phyloP scores from a whole-genome alignment of 2,113 vertebrate genomes.

The Mungos mungo region DNA sequence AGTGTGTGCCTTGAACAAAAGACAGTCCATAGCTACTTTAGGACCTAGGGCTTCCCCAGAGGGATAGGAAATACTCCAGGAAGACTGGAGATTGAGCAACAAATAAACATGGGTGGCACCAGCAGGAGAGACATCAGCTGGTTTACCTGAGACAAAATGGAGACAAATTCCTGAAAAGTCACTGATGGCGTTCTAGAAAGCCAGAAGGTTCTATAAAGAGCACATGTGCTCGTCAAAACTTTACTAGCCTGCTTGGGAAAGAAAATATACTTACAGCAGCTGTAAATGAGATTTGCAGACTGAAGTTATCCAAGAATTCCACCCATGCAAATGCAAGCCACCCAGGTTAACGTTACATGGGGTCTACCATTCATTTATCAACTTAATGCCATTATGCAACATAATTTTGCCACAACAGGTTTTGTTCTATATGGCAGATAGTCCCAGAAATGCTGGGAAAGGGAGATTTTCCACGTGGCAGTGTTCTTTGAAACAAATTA shows the following conservation, averaged over 20 bases:
- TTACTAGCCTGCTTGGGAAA: not conserved
- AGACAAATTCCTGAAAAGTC: not conserved
- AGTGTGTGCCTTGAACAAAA: not conserved
- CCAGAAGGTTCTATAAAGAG: not conserved
- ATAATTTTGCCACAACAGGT: not conserved
- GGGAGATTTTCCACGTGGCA: not conserved
- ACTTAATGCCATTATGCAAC: not conserved
- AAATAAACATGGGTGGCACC: not conserved
- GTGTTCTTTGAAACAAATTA: constrained; percentile 21
- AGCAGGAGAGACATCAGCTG: not conserved
- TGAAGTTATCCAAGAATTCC: not conserved
- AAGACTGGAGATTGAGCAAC: not conserved
- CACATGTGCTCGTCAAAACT: not conserved
- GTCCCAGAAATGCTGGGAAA: not conserved
- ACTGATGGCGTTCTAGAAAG: not conserved
- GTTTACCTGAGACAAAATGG: not conserved
- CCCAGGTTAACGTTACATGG: not conserved
- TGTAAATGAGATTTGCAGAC: not conserved
- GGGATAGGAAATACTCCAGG: not conserved
- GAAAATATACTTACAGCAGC: not conserved
- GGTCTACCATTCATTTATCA: not conserved
- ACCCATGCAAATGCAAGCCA: not conserved
- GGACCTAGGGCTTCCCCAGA: not conserved
- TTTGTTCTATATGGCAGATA: not conserved
- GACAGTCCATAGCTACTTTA: not conserved